phyloP scores from a whole-genome alignment of 2,113 vertebrate genomes.

The Tretioscincus oriximinensis region DNA sequence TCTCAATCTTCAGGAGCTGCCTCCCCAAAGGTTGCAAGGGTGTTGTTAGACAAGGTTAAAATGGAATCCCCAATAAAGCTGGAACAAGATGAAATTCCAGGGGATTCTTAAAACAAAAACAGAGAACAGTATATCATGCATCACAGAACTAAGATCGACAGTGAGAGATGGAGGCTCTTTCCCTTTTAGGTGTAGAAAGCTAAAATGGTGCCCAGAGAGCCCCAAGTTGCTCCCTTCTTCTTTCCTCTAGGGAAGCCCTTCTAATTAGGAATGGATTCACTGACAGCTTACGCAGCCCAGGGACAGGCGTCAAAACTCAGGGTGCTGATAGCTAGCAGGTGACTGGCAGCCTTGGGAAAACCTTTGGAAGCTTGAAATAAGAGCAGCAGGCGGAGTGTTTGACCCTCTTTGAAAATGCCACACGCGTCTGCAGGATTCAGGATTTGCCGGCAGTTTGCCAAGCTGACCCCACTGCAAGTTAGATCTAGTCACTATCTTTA shows the following conservation, averaged over 20 bases:
- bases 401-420: background rate
- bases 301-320: conserved; percentile 38
- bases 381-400: background rate
- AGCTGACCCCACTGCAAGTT: background rate
- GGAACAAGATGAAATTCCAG: background rate
- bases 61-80: background rate
- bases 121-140: background rate
- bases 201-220: conserved; percentile 26
- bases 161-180: conserved; percentile 16
- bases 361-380: background rate
- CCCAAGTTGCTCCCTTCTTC: conserved; percentile 5
- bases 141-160: background rate
- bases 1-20: background rate
- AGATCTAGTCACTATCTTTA: background rate
- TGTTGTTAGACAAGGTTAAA: background rate
- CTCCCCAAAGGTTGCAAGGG: background rate
- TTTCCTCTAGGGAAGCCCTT: conserved; percentile 13
- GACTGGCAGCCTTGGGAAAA: conserved; percentile 1
- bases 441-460: background rate
- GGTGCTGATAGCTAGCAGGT: background rate
- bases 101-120: too few species aligned
- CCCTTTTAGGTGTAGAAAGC: conserved; percentile 21
- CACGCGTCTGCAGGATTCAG: background rate
- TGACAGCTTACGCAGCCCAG: conserved; percentile 46
- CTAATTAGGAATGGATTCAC: conserved; percentile 24